These are phyloP conservation scores for Eubasilissa splendida DNA, from an alignment of 2,888 invertebrate species.

Conservation along the genomic window DNA sequence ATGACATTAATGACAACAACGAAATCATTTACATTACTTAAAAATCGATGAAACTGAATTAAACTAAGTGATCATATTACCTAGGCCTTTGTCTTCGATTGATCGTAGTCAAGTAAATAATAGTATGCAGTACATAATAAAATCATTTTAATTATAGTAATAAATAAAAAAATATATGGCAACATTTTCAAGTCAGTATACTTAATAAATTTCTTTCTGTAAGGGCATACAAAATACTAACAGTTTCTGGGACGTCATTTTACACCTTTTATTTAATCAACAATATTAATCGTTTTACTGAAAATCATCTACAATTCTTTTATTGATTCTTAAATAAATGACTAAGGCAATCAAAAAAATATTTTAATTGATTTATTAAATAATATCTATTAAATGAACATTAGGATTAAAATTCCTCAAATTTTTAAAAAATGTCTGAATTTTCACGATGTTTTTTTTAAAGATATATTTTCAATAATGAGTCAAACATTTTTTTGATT, in stretches of 20 bases:
- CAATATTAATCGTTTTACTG: neutral
- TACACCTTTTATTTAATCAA: neutral
- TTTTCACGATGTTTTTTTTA: neutral
- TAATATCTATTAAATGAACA: neutral
- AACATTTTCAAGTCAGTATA: conserved; percentile 50
- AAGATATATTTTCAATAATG: neutral
- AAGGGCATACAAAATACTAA: conserved; percentile 46
- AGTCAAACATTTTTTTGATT: conserved; percentile 1
- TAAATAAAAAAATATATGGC: conserved; percentile 56
- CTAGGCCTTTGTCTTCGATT: conserved; percentile 45
- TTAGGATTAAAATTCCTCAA: neutral
- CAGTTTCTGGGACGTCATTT: neutral
- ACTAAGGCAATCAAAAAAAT: too few relatives aligned
- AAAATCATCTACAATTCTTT: neutral
- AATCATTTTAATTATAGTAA: conserved; percentile 41
- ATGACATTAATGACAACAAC: conserved; percentile 17
- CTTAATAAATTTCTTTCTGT: conserved; percentile 19
- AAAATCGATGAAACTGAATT: conserved; percentile 11
- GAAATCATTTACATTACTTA: conserved; percentile 15
- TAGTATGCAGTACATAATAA: conserved; percentile 16
- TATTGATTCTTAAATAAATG: too few relatives aligned
- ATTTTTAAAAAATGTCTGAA: neutral
- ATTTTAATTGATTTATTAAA: neutral
- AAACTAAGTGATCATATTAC: neutral
- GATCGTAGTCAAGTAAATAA: conserved; percentile 20